Percentiles rank a stretch among this genome's conserved stretches.
Conservation (phyloP, 2,888 invertebrate species). For the Drosophila falleni region DNA sequence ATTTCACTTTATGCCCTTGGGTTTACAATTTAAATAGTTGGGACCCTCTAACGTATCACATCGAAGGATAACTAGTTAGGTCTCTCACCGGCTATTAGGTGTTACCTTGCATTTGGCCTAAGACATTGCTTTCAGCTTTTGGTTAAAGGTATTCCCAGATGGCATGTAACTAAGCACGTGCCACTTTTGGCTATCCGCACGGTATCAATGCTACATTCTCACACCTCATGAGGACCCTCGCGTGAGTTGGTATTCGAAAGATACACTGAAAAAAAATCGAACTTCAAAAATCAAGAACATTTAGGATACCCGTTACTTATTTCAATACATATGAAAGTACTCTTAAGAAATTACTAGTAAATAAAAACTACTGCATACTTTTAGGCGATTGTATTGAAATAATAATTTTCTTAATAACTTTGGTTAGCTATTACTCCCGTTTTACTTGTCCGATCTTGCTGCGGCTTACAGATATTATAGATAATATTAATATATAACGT, state of each 20-base stretch:
- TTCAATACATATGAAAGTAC: no score
- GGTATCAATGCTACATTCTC: conserved; percentile 49
- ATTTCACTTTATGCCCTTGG: conserved; percentile 20
- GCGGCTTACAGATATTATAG: no score
- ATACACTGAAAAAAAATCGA: conserved; percentile 13
- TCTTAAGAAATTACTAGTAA: no score
- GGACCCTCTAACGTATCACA: not conserved
- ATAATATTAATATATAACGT: no score
- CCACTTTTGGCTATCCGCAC: conserved; percentile 43
- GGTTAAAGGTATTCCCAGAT: conserved; percentile 43
- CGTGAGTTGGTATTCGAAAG: conserved; percentile 40
- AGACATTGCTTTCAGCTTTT: conserved; percentile 27
- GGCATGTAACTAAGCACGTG: conserved; percentile 45
- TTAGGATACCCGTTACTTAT: no score
- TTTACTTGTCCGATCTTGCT: no score
- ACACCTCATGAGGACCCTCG: conserved; percentile 51
- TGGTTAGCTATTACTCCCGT: no score
- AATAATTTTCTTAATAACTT: no score
- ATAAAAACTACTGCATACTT: no score
- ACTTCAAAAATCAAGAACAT: no score
- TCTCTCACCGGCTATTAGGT: conserved; percentile 24
- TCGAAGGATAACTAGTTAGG: conserved; percentile 3
- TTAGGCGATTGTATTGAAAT: no score
- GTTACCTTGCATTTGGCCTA: conserved; percentile 19
- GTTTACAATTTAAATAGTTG: conserved; percentile 19